These are phyloP conservation scores for Mamestra configurata DNA, from an alignment of 1,140 invertebrate genomes.

Conservation along the genomic window DNA sequence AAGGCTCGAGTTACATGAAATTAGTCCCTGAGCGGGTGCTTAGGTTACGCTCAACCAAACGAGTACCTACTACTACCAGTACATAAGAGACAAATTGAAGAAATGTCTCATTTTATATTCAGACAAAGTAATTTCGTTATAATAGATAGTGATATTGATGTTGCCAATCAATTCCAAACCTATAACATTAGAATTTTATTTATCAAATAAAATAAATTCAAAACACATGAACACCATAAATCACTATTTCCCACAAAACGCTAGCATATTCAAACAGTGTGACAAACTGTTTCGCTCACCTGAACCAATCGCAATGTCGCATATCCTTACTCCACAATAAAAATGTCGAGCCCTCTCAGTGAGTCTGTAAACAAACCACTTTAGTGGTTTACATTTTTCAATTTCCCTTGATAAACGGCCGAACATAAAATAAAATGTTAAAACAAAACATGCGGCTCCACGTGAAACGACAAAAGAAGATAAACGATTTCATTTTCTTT, in stretches of 20 bases:
- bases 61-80: not conserved
- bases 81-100: not conserved
- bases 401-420: conserved; percentile 45
- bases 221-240: not conserved
- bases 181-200: not conserved
- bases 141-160: too few relatives aligned
- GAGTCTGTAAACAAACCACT: conserved; percentile 41
- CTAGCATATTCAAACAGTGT: not conserved
- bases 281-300: conserved; percentile 24
- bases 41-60: conserved; percentile 31
- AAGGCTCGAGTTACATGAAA: conserved; percentile 63
- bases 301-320: conserved; percentile 24
- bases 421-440: conserved; percentile 42
- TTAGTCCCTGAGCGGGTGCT: conserved; percentile 56
- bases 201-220: not conserved
- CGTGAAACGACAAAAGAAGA: conserved; percentile 48
- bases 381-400: conserved; percentile 44
- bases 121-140: too few relatives aligned
- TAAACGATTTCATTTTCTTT: conserved; percentile 52
- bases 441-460: conserved; percentile 46
- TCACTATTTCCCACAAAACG: conserved; percentile 6
- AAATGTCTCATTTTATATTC: not conserved
- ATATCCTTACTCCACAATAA: conserved; percentile 39
- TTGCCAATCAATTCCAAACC: not conserved
- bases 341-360: conserved; percentile 27